Conservation (phyloP, 2,113 vertebrate species). For the Cricetomys ansorgei region DNA sequence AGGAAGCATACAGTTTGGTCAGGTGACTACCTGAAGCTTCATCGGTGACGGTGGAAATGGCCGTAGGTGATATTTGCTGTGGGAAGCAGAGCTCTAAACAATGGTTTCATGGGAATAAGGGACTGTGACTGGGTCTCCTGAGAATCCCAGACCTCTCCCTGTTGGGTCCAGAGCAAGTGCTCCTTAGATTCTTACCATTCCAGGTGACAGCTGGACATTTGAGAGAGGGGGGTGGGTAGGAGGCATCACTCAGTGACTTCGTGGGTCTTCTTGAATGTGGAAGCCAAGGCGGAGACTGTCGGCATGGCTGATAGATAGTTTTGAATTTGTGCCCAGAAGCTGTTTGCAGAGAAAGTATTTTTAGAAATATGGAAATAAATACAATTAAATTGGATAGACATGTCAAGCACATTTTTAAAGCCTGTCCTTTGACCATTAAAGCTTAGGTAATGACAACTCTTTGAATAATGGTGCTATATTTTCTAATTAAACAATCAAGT, state of each 20-base stretch:
- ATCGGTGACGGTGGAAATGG: not conserved
- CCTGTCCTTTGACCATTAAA: constrained; percentile 63
- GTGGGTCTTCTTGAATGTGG: constrained; percentile 23
- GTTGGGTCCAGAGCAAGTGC: not conserved
- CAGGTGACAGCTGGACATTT: not conserved
- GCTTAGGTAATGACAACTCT: constrained; percentile 78
- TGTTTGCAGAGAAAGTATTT: constrained; percentile 70
- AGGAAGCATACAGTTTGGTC: not conserved
- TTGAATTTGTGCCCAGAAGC: constrained; percentile 76
- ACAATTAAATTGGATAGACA: constrained; percentile 75
- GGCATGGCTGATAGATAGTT: constrained; percentile 40
- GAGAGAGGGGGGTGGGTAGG: accelerated
- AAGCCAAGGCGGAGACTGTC: not conserved
- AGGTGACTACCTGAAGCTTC: too few species aligned
- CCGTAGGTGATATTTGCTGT: not conserved
- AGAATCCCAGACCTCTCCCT: not conserved
- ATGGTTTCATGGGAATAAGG: too few species aligned
- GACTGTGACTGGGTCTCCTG: not conserved
- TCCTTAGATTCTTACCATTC: not conserved
- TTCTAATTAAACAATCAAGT: constrained; percentile 75
- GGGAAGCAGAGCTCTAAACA: not conserved
- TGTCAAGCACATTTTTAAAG: constrained; percentile 55
- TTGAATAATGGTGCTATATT: constrained; percentile 67
- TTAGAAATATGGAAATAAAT: constrained; percentile 80
- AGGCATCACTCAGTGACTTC: not conserved